Base-by-base conservation (phyloP, 1,140 invertebrate species). In the Eueides isabella region DNA sequence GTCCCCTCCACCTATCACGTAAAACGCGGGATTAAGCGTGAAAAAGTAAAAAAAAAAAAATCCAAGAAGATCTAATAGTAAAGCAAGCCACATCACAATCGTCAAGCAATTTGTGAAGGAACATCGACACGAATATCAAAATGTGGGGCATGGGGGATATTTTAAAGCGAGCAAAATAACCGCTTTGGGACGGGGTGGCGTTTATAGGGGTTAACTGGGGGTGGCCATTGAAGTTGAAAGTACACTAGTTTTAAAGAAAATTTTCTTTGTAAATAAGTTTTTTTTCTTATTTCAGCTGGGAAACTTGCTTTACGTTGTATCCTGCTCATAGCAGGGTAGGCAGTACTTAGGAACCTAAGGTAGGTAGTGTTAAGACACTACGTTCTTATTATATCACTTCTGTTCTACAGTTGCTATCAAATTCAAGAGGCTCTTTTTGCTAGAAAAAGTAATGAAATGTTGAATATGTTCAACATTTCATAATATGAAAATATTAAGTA, bases 111-210 rank as follows among this genome's bases (percentile, higher is more conserved):
- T 74, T 62, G 72, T 63, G 48, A 75, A 76, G 80, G 75, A 80
- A 76, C 79, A 76, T 72, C 70, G 71, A 71, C 29, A 41, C 55
- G 78, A 72, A 71, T 75, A 76, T 76, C 78, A 70, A 79, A 81
- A 85, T 85, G 78, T 85, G 82, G 83, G 83, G 71, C 81, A 85
- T 64, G 76, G 77, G 77, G 77, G 78, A 81, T 80, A 81, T 85
- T 86, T 86, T 84, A 84, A 86, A 86, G 81, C 79, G 84, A 80
- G 83, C 82, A 78, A 83, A 86, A 86, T 86, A 85, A 85, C 76
- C 78, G 81, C 70, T 80, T 77, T 71, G 83, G 83, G 83, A 82
- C 71, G 79, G 68, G 83, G 84, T 81, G 81, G 83, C 79, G 76
- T 75, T 81, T 80, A 79, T 82, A 68, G 71, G 68, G 77, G 75